Base-by-base conservation (phyloP, 2,797 vertebrate genomes). In the Fistularia commersonii region DNA sequence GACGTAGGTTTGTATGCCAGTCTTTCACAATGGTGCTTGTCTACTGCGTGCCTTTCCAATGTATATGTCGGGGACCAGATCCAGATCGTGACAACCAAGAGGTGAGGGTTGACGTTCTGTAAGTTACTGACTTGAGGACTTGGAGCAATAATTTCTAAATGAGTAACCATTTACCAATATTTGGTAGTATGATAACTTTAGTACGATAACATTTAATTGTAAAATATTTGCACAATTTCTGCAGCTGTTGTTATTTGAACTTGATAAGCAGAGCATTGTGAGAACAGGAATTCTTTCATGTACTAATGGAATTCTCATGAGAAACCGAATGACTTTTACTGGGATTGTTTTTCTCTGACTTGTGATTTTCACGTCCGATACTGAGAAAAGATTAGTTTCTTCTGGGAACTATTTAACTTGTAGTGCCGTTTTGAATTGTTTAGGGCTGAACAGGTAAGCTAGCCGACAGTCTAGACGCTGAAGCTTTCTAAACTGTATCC, bases 21-120 rank as follows among this genome's bases (percentile, higher is more conserved):
- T 71, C 1, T 72, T 75, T 79, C 57, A 80, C 67, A 63, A 91
- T 91, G 91, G 82, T 89, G 66, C 75, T 89, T 23, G 74, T 71
- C 49, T 54, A 83, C 74, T 93, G 92, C 82, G 77, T 94, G 68
- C 86, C 92, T 69, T 91, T 93, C 69, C 92, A 91, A 59, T 95
- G 94, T 69, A 41, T 94, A 42, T 87, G 88, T 85, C 74, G 71
- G 65, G 36, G 83, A 71, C 48, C 72, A 60, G 79, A 89, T 72
- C 13, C 58, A 69, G 77, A 87, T 77, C 57, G 11, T 51, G 86
- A 86, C 1, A 83, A 89, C 47, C 64, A 82, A 13, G 82, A 93
- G 93, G 93, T 95, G 90, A 83, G 90, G 52, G 48, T 69, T 77
- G 46, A 56, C 46, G 13, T 2, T 7, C 47, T 48, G 59, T 54